Conservation (phyloP, 2,113 vertebrate species). For the Rhinoptilus africanus region DNA sequence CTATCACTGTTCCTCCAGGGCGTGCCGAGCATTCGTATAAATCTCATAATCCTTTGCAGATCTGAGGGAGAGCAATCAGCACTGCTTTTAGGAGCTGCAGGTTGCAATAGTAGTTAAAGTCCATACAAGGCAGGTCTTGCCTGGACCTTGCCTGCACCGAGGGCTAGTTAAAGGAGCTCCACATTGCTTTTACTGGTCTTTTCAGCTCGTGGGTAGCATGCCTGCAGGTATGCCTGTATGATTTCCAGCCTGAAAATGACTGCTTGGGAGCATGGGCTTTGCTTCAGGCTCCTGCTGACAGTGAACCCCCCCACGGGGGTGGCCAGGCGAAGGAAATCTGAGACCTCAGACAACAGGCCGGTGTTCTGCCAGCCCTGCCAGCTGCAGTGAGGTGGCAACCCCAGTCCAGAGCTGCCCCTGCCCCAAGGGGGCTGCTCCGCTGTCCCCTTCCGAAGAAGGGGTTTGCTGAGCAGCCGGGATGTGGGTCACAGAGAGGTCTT, state of each 20-base stretch:
- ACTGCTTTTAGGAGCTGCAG: background rate
- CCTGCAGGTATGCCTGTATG: background rate
- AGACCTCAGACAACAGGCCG: background rate
- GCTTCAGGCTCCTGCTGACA: background rate
- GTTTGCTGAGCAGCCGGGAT: background rate
- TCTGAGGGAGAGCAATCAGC: background rate
- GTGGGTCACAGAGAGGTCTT: background rate
- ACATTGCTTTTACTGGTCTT: background rate
- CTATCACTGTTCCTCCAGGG: background rate
- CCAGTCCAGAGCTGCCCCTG: background rate
- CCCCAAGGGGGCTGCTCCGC: background rate
- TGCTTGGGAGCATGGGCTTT: background rate
- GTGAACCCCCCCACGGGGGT: accelerated
- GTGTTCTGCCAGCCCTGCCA: background rate
- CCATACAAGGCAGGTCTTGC: background rate
- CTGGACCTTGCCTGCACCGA: background rate
- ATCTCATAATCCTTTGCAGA: background rate
- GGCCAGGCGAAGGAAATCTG: background rate
- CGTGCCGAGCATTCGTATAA: no score
- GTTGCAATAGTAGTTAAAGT: background rate
- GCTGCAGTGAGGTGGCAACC: no score
- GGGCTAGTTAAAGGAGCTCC: background rate
- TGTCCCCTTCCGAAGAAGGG: background rate
- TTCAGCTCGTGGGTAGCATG: background rate
- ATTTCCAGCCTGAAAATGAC: background rate